These are phyloP conservation scores for Emydoidea blandingii DNA, from an alignment of 2,797 vertebrate genomes.

Conservation along the genomic window DNA sequence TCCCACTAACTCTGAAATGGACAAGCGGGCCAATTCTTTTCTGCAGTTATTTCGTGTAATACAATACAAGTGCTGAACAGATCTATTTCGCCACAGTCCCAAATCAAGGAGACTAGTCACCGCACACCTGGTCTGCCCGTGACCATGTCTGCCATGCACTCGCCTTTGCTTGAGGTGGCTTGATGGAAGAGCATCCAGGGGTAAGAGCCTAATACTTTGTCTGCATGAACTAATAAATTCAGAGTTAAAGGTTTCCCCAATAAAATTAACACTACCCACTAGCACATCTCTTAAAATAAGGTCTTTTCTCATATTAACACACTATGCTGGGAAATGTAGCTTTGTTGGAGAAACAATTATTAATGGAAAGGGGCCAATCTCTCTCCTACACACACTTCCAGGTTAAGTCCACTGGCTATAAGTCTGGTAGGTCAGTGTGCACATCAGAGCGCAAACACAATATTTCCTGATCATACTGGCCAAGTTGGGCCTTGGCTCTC, in stretches of 20 bases:
- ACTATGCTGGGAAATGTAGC: not conserved
- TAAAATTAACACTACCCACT: not conserved
- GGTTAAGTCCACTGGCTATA: rapidly evolving
- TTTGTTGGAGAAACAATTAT: not conserved
- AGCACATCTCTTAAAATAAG: not conserved
- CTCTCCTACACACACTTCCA: not conserved
- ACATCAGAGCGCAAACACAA: not conserved
- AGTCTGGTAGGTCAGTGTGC: not conserved
- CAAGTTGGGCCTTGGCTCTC: rapidly evolving
- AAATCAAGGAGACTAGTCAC: not conserved
- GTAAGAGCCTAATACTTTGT: not conserved
- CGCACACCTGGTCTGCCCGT: not conserved
- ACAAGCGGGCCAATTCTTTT: not conserved
- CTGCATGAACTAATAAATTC: constrained; percentile 27
- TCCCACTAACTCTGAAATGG: not conserved
- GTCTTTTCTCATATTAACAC: not conserved
- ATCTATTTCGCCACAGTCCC: not conserved
- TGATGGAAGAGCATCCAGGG: not conserved
- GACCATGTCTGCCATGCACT: constrained; percentile 4
- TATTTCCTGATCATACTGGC: rapidly evolving
- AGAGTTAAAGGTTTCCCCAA: not conserved
- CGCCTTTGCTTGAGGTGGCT: not conserved
- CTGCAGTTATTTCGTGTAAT: not conserved
- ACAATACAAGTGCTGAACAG: not conserved
- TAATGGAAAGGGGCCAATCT: not conserved